Base-by-base conservation (phyloP, 1,140 invertebrate genomes). In the Physella acuta region DNA sequence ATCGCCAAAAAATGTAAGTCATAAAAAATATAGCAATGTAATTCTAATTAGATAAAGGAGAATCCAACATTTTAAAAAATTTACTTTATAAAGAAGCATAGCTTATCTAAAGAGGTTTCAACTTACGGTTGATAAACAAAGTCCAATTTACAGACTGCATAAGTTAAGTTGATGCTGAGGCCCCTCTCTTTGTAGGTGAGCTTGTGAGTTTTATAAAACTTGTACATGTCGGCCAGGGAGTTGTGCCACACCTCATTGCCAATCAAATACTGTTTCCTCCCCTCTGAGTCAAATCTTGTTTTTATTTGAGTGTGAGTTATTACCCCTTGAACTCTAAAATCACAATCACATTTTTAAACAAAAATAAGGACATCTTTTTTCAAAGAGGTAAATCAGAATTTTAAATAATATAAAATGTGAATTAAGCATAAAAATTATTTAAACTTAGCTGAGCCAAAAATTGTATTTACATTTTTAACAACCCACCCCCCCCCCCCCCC, bases 201-300 rank as follows among this genome's bases (percentile, higher is more conserved):
- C 24, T 44, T 58, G 60, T 73, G 69, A 14, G 26, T 65, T n/a
- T 36, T 26, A 63, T 71, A 73, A 59, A 68, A 73, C 4, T 53
- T 30, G 31, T 71, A 44, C 14, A 71, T 58, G n/a, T 73, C 69
- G 1, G 64, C 37, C 28, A 73, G 49, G 30, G 37, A 68, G 30
- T 64, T 28, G 28, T 71, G 52, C 65, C 72, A 73, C 1, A 65
- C 37, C 36, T 71, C 70, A 63, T 71, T 69, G 52, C 70, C 70
- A 36, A 73, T 61, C 52, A 67, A 33, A 60, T 59, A 68, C 5
- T n/a, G n/a, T 33, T 34, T 56, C 11, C 37, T 30, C 24, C 64
- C 64, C 1, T 64, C 31, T 31, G 3, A 20, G n/a, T 56, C 26
- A 26, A 55, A 26, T 8, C n/a, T 11, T 4, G 24, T 26, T 20